Evolutionary conservation across 2,797 vertebrate species (phyloP), one percentile per base, ranked within the genome.

Genomic region (Telmatherina bonti): DNA sequence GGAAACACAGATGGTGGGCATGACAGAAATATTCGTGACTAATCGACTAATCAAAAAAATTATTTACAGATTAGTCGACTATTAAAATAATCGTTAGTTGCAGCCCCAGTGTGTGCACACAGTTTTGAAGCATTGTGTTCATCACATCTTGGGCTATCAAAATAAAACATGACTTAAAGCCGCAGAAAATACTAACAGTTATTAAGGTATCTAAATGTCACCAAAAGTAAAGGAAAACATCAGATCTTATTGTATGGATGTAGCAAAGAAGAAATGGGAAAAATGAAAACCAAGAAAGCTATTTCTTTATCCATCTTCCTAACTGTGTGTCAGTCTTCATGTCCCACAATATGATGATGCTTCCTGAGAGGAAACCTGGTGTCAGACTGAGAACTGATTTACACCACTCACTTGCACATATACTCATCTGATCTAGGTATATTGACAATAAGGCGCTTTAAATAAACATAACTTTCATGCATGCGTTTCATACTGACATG

Each of bases 291-390:
- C 31, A 22, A 15, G 18, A 56, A 22, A 57, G 20, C 64, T 54
- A 33, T 7, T 31, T 30, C 45, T 60, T 18, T 16, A 45, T 67
- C 60, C 8, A 2, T 71, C 53, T 55, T 43, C 36, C 63, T 72
- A 51, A 60, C 49, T 3, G 11, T 27, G 4, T 27, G 4, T 74
- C 66, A 33, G 51, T 47, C 6, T 20, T n/a, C n/a, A 22, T 22
- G 45, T 22, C 20, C 13, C 45, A 57, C 36, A 72, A n/a, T n/a
- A n/a, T n/a, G 33, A 58, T 68, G 53, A 64, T 35, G 69, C 41
- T 24, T 20, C 51, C n/a, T 43, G 67, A 65, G 52, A 74, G 65
- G 76, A 81, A 79, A 56, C 57, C 30, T 41, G 30, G 47, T 41
- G 70, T 78, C 41, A 68, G n/a, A n/a, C n/a, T n/a, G n/a, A n/a